A percentile compares a stretch with the other conserved stretches of the same genome.
phyloP scores from a whole-genome alignment of 2,113 vertebrate species.

The Sardina pilchardus region DNA sequence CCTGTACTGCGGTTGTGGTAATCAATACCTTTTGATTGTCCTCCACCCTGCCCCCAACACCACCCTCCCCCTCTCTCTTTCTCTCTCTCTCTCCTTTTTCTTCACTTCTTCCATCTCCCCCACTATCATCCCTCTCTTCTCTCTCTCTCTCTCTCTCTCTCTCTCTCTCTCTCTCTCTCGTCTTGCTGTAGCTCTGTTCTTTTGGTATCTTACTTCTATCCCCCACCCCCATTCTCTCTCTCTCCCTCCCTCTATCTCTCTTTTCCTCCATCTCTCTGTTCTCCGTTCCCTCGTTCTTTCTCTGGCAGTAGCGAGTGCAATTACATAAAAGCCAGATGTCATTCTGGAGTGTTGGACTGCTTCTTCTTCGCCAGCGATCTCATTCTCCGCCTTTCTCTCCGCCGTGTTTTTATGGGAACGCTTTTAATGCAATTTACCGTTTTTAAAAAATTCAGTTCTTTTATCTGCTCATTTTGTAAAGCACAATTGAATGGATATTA shows the following conservation, averaged over 20 bases:
- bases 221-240: background rate
- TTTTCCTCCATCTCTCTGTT: background rate
- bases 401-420: too few species aligned
- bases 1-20: background rate
- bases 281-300: background rate
- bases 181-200: background rate
- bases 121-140: background rate
- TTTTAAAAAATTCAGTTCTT: too few species aligned
- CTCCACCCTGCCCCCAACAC: background rate
- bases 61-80: background rate
- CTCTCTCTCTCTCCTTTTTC: background rate
- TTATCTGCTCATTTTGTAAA: too few species aligned
- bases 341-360: background rate
- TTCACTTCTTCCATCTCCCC: background rate
- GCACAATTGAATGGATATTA: too few species aligned
- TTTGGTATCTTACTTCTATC: background rate
- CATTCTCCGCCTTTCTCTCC: background rate
- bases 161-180: background rate
- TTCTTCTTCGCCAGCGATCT: background rate
- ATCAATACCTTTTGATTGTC: background rate
- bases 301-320: background rate
- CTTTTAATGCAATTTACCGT: too few species aligned
- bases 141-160: background rate
- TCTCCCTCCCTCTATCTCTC: background rate
- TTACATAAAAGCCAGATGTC: constrained; percentile 29